Conservation (phyloP, 92 coral and sea anemone species). For the Hydrozoanthus gracilis region DNA sequence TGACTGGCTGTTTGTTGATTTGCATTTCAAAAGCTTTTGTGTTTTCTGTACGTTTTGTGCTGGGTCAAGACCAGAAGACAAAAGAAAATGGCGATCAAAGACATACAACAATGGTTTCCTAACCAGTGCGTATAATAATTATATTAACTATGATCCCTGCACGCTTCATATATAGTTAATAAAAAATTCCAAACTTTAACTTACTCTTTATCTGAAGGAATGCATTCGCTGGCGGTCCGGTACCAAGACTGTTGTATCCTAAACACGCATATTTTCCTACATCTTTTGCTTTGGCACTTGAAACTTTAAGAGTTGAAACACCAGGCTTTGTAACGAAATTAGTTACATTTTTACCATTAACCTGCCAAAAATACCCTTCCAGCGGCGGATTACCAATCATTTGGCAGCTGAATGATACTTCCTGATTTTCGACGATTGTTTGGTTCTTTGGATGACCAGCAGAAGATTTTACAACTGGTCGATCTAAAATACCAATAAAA, state of each 20-base stretch:
- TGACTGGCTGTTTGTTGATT: too few species aligned
- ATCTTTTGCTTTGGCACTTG: slow-evolving; percentile 36
- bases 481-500: slow-evolving; percentile 56
- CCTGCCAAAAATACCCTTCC: slow-evolving; percentile 59
- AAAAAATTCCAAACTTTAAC: slow-evolving; percentile 19
- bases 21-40: neutral
- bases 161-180: neutral
- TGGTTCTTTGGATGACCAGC: slow-evolving; percentile 71
- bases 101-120: neutral
- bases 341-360: slow-evolving; percentile 62
- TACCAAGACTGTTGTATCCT: slow-evolving; percentile 66
- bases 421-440: slow-evolving; percentile 58
- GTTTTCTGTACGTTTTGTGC: neutral
- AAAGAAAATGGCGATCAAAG: neutral
- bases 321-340: slow-evolving; percentile 1
- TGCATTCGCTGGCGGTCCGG: slow-evolving; percentile 76
- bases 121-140: too few species aligned
- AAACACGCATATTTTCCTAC: slow-evolving; percentile 76
- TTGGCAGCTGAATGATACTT: slow-evolving; percentile 63
- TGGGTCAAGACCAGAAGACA: neutral
- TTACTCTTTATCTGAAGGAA: slow-evolving; percentile 70
- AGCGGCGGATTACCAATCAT: slow-evolving; percentile 77
- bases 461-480: slow-evolving; percentile 74
- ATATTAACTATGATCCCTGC: too few species aligned
- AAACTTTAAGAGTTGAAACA: neutral